phyloP scores from a whole-genome alignment of 2,113 vertebrate genomes.

The Nesoenas mayeri region DNA sequence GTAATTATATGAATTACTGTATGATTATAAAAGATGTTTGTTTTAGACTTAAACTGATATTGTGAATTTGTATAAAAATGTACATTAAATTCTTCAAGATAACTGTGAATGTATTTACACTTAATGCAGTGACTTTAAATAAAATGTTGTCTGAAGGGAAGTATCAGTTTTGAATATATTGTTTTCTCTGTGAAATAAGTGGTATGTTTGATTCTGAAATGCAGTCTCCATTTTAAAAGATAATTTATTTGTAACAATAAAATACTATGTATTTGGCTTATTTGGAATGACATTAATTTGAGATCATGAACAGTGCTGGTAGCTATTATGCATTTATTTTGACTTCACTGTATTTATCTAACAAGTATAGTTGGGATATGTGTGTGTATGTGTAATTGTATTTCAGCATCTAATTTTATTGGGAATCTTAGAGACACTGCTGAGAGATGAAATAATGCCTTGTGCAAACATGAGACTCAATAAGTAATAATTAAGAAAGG shows the following conservation, averaged over 20 bases:
- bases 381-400: background rate
- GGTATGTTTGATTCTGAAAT: background rate
- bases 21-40: background rate
- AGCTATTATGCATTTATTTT: background rate
- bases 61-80: background rate
- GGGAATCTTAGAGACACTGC: background rate
- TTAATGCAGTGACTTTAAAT: background rate
- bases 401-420: background rate
- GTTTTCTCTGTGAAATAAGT: slow-evolving; percentile 12
- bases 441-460: background rate
- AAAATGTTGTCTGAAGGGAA: background rate
- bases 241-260: background rate
- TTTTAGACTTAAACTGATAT: background rate
- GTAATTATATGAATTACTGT: background rate
- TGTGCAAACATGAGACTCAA: background rate
- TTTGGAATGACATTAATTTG: background rate
- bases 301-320: background rate
- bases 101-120: background rate
- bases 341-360: background rate
- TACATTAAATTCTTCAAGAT: background rate
- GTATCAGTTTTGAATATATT: background rate
- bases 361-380: background rate
- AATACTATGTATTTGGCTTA: background rate
- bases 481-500: background rate
- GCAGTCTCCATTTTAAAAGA: background rate